Base-by-base conservation (phyloP, 1,140 invertebrate genomes). In the Drosophila malerkotliana region DNA sequence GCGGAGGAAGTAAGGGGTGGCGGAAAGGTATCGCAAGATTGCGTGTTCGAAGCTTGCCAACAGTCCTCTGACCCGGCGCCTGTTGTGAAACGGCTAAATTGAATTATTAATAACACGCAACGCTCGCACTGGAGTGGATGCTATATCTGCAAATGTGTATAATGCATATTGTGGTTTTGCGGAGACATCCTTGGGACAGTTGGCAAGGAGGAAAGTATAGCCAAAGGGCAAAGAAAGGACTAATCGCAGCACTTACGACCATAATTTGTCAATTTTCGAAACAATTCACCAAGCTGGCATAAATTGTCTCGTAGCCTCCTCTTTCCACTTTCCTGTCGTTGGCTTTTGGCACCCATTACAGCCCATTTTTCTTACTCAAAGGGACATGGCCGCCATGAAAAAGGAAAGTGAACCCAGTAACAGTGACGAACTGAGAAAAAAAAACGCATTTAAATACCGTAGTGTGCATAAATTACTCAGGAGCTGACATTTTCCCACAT, bases 251-350 rank as follows among this genome's bases (percentile, higher is more conserved):
- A 88, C 82, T 87, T 88, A 87, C 61, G 75, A 71, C 57, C 71
- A 79, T 88, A 88, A 87, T 87, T 87, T 88, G 82, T 88, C 82
- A 88, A 88, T 87, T 87, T 87, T 87, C 82, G 80, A 87, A 87
- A 79, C 78, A 87, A 87, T 88, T 88, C 79, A 75, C 79, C 24
- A 61, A 71, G 76, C 67, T 68, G 67, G 60, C 81, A 85, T 84
- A 85, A 84, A 85, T 64, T 77, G 67, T 77, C 77, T 77, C 60
- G 37, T 37, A 49, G 49, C 34, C 47, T 32, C 26, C n/a, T n/a
- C 3, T 30, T 10, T 15, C 32, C 57, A 47, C 12, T 52, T 48
- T 44, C 28, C 63, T 18, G 47, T 64, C 60, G 45, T 45, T 78
- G 68, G 78, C 77, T 85, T 84, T 84, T 84, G 81, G 68, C 77